Percentiles rank a stretch among this genome's conserved stretches.
Evolutionary conservation across 2,113 vertebrate species (phyloP).

Genomic region (Eublepharis macularius): DNA sequence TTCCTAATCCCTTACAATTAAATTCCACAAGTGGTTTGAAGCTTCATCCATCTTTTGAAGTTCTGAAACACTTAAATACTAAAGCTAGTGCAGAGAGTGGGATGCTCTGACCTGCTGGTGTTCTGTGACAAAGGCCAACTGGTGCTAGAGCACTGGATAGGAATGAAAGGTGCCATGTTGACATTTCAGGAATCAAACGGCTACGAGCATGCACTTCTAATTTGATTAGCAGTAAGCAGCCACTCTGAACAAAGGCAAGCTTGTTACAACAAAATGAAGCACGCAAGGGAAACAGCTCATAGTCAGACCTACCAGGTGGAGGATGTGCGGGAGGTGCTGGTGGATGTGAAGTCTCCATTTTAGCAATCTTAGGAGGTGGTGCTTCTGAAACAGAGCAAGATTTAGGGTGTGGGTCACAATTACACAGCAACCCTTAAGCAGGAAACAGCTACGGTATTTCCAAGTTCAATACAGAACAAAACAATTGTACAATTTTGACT

Average conservation of each 20-base stretch:
- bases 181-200: background rate
- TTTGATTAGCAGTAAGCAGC: background rate
- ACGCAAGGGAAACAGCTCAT: background rate
- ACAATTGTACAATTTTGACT: background rate
- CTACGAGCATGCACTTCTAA: background rate
- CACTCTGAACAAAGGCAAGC: background rate
- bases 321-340: conserved; percentile 89
- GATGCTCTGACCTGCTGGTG: background rate
- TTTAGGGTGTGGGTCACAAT: background rate
- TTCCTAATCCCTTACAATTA: background rate
- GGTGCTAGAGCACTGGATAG: background rate
- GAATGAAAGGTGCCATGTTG: too few relatives aligned
- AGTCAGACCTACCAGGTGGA: conserved; percentile 83
- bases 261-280: background rate
- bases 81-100: background rate
- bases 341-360: conserved; percentile 91
- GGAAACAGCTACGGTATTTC: conserved; percentile 9
- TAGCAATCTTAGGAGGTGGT: conserved; percentile 90
- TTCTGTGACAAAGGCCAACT: background rate
- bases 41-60: background rate
- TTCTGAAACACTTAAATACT: background rate
- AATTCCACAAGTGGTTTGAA: background rate
- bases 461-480: conserved; percentile 25
- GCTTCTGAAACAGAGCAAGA: conserved; percentile 81
- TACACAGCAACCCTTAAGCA: background rate